Evolutionary conservation across 2,888 invertebrate species (phyloP).

Genomic region (Mesodorylaimus sp.): DNA sequence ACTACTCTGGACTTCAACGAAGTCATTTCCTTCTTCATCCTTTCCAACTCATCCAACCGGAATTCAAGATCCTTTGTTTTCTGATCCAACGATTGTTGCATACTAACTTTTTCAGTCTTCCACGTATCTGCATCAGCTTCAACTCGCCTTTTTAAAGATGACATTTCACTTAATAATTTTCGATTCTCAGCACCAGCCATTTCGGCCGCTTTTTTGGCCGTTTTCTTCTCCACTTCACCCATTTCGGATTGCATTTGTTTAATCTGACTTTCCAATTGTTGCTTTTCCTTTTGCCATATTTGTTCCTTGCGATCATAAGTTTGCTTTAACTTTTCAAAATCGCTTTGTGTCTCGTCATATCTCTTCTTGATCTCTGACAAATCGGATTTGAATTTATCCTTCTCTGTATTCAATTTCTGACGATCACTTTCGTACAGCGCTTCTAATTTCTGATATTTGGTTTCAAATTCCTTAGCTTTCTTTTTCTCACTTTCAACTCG

Average conservation of each 20-base stretch:
- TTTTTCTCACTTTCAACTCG: conserved; percentile 23
- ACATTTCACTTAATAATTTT: conserved; percentile 15
- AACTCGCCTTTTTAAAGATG: conserved; percentile 6
- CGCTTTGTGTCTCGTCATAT: conserved; percentile 5
- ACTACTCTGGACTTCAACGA: conserved; percentile 7
- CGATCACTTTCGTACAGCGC: conserved; percentile 20
- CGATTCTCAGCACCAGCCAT: conserved; percentile 13
- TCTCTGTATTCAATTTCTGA: conserved; percentile 21
- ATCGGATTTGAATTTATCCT: conserved; percentile 19
- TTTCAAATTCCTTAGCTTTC: conserved; percentile 23
- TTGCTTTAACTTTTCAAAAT: conserved; percentile 3
- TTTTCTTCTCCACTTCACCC: conserved; percentile 1
- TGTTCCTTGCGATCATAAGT: conserved; percentile 10
- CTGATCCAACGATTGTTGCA: not conserved
- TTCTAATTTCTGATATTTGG: conserved; percentile 27
- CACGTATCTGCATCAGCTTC: not conserved
- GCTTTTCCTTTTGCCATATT: not conserved
- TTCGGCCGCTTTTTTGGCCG: conserved; percentile 9
- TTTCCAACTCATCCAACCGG: not conserved
- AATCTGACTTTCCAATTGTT: not conserved
- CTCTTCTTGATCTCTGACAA: conserved; percentile 10
- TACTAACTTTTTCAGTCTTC: not conserved
- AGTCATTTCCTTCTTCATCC: not conserved
- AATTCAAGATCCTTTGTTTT: not conserved
- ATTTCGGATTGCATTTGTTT: conserved; percentile 6